Base-by-base conservation (phyloP, 1,140 invertebrate species). In the Papilio helenus region DNA sequence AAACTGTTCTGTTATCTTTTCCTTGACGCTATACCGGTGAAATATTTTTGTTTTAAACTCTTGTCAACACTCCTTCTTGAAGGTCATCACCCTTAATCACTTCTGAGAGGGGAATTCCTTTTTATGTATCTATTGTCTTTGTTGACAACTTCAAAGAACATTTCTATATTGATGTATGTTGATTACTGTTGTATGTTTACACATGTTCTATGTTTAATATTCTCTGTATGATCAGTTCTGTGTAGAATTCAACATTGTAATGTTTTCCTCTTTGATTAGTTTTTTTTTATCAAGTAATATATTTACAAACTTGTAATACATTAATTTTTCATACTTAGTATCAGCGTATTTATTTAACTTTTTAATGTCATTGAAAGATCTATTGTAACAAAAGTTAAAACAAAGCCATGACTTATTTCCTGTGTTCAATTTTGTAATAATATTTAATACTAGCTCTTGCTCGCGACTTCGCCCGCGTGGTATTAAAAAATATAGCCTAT, bases 101-200 rank as follows among this genome's bases (percentile, higher is more conserved):
- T 68, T 68, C 12, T 29, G 20, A 3, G 23, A 29, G 61, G 61
- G 61, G 26, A 68, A 34, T 68, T 34, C 23, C 26, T 68, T 68
- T 29, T 68, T 68, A 68, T 68, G 3, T 68, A 18, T 16, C 61
- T 29, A 29, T 68, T 68, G 61, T 68, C 26, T 68, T 29, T 68
- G 23, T 55, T 55, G 7, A 34, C 26, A 34, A 68, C 61, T 68
- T 29, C 23, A 29, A 68, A 34, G 34, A 29, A 29, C 14, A 34
- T 68, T 68, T 68, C 61, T 68, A 18, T 68, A 68, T 23, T 10
- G 55, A 58, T 23, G 9, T 8, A 23, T 58, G 10, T 34, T 68
- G 26, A 68, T 68, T 18, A 68, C 61, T 0, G 12, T 68, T 29
- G 26, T 14, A 61, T 29, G 2, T 68, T 68, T 68, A 68, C 26